Percentiles rank a stretch among this genome's conserved stretches.
phyloP scores from a whole-genome alignment of 2,113 vertebrate genomes.

The Muscicapa adusta region DNA sequence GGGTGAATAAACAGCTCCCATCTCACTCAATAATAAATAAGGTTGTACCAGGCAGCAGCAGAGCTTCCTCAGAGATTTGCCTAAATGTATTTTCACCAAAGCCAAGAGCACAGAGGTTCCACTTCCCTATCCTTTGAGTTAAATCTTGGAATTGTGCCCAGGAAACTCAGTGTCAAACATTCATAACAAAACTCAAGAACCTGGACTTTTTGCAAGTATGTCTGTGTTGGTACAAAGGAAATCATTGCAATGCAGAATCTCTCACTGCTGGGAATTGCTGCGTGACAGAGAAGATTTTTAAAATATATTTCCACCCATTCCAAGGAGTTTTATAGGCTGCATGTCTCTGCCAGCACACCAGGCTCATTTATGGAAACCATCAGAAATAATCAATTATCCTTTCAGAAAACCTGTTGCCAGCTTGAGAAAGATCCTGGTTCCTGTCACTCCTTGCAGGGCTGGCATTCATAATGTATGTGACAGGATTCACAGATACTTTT shows the following conservation, averaged over 20 bases:
- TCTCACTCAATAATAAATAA: constrained; percentile 30
- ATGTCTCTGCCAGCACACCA: background rate
- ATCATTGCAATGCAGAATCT: background rate
- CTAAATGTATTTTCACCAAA: background rate
- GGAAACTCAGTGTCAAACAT: background rate
- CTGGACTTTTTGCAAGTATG: background rate
- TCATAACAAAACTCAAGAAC: background rate
- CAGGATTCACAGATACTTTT: constrained; percentile 8
- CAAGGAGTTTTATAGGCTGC: background rate
- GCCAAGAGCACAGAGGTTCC: background rate
- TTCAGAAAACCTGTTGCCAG: constrained; percentile 12
- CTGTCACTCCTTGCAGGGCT: background rate
- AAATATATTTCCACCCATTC: background rate
- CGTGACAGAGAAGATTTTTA: background rate
- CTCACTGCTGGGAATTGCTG: background rate
- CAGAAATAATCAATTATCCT: background rate
- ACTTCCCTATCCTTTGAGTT: background rate
- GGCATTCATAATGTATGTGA: background rate
- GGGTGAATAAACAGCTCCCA: background rate
- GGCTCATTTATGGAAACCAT: background rate
- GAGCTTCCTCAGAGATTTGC: background rate
- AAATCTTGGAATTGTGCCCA: constrained; percentile 17
- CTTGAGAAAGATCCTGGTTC: background rate
- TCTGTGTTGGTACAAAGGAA: background rate
- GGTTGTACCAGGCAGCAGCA: background rate